phyloP scores from a whole-genome alignment of 2,888 invertebrate genomes.

The Andricus curvator region DNA sequence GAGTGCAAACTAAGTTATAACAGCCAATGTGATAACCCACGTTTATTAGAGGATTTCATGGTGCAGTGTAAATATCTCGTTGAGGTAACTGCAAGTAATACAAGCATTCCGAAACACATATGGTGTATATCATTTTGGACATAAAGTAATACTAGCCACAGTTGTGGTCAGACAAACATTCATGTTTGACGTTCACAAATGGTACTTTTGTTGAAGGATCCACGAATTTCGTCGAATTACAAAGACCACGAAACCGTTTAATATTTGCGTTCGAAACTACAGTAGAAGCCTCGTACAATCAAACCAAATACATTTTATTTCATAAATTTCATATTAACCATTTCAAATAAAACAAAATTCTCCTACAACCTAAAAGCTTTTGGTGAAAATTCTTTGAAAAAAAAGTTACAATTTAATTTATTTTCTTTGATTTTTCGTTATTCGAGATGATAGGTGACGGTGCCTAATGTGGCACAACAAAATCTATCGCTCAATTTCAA shows the following conservation, averaged over 20 bases:
- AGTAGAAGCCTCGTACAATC: background rate
- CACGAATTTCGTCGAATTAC: background rate
- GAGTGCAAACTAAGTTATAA: background rate
- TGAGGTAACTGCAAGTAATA: background rate
- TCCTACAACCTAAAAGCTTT: background rate
- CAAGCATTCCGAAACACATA: background rate
- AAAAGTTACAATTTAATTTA: background rate
- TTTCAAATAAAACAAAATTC: background rate
- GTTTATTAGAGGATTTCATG: conserved; percentile 22
- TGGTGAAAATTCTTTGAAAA: background rate
- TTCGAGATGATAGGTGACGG: background rate
- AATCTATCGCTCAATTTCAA: no score
- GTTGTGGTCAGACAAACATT: conserved; percentile 26
- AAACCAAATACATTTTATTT: background rate
- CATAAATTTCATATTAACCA: background rate
- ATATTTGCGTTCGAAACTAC: background rate
- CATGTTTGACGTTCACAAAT: conserved; percentile 41
- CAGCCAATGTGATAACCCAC: background rate
- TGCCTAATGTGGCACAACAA: no score
- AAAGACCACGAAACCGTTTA: background rate
- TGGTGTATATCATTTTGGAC: conserved; percentile 16
- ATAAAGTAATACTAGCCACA: conserved; percentile 28
- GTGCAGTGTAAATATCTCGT: conserved; percentile 11
- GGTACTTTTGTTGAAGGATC: conserved; percentile 22
- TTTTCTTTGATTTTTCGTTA: no score